phyloP scores from a whole-genome alignment of 1,140 invertebrate genomes.

The Belonocnema kinseyi region DNA sequence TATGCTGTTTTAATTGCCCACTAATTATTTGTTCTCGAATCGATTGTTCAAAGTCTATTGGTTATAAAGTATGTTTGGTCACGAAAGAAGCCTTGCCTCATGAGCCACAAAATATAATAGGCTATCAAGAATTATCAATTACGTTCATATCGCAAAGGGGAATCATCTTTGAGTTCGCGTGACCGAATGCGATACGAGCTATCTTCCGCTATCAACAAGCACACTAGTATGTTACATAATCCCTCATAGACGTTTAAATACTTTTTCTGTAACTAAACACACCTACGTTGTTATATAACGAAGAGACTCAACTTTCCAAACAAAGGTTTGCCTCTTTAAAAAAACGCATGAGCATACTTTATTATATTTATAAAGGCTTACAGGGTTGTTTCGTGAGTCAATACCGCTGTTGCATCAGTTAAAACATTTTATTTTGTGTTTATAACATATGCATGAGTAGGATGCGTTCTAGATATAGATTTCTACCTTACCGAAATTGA shows the following conservation, averaged over 20 bases:
- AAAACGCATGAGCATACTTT: too few species aligned
- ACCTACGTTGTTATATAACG: background rate
- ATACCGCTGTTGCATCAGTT: too few species aligned
- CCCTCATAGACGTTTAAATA: background rate
- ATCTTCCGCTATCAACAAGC: conserved; percentile 13
- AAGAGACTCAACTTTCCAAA: background rate
- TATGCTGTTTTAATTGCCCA: background rate
- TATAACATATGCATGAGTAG: too few species aligned
- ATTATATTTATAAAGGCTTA: too few species aligned
- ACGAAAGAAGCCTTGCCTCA: conserved; percentile 34
- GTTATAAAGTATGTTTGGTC: conserved; percentile 14
- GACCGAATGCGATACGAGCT: conserved; percentile 47
- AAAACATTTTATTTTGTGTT: too few species aligned
- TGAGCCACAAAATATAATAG: conserved; percentile 43
- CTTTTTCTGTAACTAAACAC: background rate
- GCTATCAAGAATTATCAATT: conserved; percentile 65
- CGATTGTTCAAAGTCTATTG: conserved; percentile 11
- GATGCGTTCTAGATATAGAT: too few species aligned
- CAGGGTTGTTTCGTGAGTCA: too few species aligned
- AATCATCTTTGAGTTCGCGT: conserved; percentile 50
- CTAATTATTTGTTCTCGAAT: background rate
- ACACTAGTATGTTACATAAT: conserved; percentile 1
- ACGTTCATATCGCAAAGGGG: conserved; percentile 47
- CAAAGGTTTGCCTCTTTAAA: too few species aligned
- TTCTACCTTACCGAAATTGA: too few species aligned